Base-by-base conservation (phyloP, 2,797 vertebrate species). In the Pristis pectinata region DNA sequence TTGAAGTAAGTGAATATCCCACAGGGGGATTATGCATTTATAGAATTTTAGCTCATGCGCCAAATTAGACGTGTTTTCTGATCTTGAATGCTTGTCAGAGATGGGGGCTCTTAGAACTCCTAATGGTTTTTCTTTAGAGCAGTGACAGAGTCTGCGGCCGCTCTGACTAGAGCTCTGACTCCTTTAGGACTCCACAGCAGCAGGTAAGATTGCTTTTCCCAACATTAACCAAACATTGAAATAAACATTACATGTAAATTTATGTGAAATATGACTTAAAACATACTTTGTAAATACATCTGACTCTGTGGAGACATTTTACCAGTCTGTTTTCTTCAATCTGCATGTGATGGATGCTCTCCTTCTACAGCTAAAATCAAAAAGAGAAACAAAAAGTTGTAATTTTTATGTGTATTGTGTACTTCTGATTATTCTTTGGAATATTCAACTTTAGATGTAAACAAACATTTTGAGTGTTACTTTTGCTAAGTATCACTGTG, bases 1-100 rank as follows among this genome's bases (percentile, higher is more conserved):
- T 93, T 95, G 94, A 94, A 95, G 95, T 95, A 96, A 96, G 95
- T 95, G 95, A 95, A 94, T 95, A 82, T 27, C 95, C 95, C 96
- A 95, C 95, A 67, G 93, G 96, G 96, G 96, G 95, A 94, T 79
- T 94, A 44, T 11, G 70, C 94, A 27, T 82, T 87, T 82, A 95
- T 94, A 91, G 87, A 67, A 67, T 91, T 91, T 64, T 67, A 91
- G 87, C n/a, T 91, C 87, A 91, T 91, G 59, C 91, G 87, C 61
- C 87, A 91, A 91, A 91, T 67, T 41, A 67, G n/a, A 67, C 59
- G 15, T 53, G 83, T 91, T 91, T 91, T 87, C 61, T 67, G 59
- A 91, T 61, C 59, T 9, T 89, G 85, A 17, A 37, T 89, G 56
- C 85, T n/a, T 89, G 82, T 85, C 44, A 30, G 49, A 56, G 82